Evolutionary conservation across 2,888 invertebrate genomes (phyloP), one percentile per base, ranked within the genome.

Genomic region (Ophion obscuratus): DNA sequence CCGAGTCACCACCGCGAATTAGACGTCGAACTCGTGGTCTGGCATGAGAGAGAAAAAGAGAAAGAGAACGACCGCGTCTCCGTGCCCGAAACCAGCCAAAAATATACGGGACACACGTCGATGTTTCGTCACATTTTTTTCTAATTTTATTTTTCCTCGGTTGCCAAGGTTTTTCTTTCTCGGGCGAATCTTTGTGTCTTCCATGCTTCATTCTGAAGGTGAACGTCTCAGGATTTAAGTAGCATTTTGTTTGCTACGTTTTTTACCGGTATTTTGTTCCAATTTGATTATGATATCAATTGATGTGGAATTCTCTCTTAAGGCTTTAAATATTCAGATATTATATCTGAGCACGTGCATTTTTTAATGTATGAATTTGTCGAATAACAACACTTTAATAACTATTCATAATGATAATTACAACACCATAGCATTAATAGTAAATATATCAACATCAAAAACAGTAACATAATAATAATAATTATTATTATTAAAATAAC

Each of bases 111-210:
- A 9, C 4, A 70, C 17, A 53, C 27, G n/a, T n/a, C 31, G 53
- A 70, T 70, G 53, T 53, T 70, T 70, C 27, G 17, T 70, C 27
- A 70, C 53, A 53, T 5, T 53, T 53, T 53, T 17, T 70, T 70
- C 47, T 27, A 53, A 70, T 70, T 53, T 31, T 31, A 70, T 53
- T 53, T 53, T 53, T 27, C 3, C 27, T 27, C 53, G 17, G 40
- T 70, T 53, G 27, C 53, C 70, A 53, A 53, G 27, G 20, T 31
- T 70, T 53, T 27, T 20, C 6, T 5, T 31, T 24, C 0, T 2
- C 53, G 6, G 14, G 20, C 6, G 66, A n/a, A 9, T 11, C 27
- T 47, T 70, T 7, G 47, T 31, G 44, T 17, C 27, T 57, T 2
- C 9, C 14, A 14, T n/a, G n/a, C 6, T 59, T 5, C 10, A 27